Conservation (phyloP, 2,888 invertebrate genomes). For the Tholera decimalis region DNA sequence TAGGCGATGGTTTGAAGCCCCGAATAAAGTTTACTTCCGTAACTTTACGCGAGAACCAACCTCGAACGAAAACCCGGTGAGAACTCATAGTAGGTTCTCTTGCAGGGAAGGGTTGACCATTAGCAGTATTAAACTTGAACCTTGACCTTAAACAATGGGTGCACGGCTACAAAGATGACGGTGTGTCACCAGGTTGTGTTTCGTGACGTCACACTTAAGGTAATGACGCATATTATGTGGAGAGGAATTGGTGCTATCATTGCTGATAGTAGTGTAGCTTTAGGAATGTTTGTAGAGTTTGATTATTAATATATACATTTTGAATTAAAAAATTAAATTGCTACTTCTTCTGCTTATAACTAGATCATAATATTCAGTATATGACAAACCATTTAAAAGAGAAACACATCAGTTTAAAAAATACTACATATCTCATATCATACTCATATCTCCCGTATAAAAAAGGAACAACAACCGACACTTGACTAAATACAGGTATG, state of each 20-base stretch:
- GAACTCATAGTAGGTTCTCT: slow-evolving; percentile 22
- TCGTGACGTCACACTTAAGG: slow-evolving; percentile 35
- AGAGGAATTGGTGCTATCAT: slow-evolving; percentile 8
- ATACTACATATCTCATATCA: too few relatives aligned
- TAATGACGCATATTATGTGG: slow-evolving; percentile 19
- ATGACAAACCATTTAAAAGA: too few relatives aligned
- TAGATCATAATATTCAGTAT: too few relatives aligned
- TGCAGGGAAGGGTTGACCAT: slow-evolving; percentile 62
- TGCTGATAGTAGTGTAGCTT: background rate
- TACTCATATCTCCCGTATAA: too few relatives aligned
- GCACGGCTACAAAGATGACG: slow-evolving; percentile 53
- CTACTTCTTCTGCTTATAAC: too few relatives aligned
- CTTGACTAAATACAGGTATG: too few relatives aligned
- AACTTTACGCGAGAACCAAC: background rate
- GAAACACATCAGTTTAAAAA: too few relatives aligned
- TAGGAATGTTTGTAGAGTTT: background rate
- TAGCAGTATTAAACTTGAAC: slow-evolving; percentile 70
- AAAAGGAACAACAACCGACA: too few relatives aligned
- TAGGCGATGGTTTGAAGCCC: too few relatives aligned
- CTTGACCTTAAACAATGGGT: slow-evolving; percentile 65
- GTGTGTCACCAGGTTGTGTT: slow-evolving; percentile 32
- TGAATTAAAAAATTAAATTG: too few relatives aligned
- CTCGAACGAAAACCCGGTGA: slow-evolving; percentile 36
- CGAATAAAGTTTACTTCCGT: background rate
- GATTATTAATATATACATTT: background rate